Evolutionary conservation across 2,888 invertebrate species (phyloP).

Genomic region (Sesia bembeciformis): DNA sequence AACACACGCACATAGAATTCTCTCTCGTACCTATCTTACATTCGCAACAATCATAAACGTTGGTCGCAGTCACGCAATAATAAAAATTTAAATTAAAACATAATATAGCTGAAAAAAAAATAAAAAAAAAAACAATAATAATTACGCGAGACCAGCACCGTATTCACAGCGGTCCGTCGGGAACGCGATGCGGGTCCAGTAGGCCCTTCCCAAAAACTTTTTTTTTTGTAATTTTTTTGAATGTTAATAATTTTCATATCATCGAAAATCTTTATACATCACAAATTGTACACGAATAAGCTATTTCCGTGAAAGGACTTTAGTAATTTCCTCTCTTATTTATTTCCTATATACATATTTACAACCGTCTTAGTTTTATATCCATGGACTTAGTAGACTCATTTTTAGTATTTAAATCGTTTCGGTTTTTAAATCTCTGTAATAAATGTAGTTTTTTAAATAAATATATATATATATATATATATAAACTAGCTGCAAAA

Average conservation of each 20-base stretch:
- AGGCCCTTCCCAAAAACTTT: conserved; percentile 42
- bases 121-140: conserved; percentile 35
- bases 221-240: conserved; percentile 38
- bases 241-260: conserved; percentile 18
- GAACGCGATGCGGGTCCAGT: conserved; percentile 37
- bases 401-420: background rate
- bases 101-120: conserved; percentile 23
- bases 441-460: too few species aligned
- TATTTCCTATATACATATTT: conserved; percentile 57
- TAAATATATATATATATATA: too few species aligned
- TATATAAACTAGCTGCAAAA: too few species aligned
- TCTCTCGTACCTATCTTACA: conserved; percentile 42
- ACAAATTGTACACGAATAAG: conserved; percentile 51
- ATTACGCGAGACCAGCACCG: conserved; percentile 23
- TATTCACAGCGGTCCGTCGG: conserved; percentile 15
- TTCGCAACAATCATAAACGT: conserved; percentile 25
- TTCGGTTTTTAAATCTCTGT: too few species aligned
- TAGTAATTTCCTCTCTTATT: conserved; percentile 29
- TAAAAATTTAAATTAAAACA: conserved; percentile 59
- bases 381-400: conserved; percentile 30
- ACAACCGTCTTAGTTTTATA: conserved; percentile 35
- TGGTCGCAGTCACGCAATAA: conserved; percentile 42
- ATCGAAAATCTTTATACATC: conserved; percentile 32
- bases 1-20: conserved; percentile 60
- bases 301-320: conserved; percentile 42